These are phyloP conservation scores for Orestias chungarensis DNA, from an alignment of 2,797 vertebrate species.

Conservation along the genomic window DNA sequence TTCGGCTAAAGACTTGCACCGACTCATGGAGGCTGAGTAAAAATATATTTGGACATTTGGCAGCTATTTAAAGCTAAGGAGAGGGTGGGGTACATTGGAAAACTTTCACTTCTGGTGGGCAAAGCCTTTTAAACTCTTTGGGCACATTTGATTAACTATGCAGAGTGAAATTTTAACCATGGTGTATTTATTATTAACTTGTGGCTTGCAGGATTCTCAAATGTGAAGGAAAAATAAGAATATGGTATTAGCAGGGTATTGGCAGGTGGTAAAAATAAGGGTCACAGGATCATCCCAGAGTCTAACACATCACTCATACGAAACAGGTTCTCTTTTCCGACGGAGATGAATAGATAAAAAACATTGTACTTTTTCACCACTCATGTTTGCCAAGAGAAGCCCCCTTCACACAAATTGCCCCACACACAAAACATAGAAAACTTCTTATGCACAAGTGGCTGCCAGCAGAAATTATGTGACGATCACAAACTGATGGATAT, in stretches of 20 bases:
- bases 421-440: slow-evolving; percentile 22
- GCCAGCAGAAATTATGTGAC: slow-evolving; percentile 42
- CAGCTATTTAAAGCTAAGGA: slow-evolving; percentile 57
- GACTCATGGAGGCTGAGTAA: slow-evolving; percentile 59
- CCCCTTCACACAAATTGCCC: slow-evolving; percentile 13
- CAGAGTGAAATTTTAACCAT: slow-evolving; percentile 37
- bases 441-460: slow-evolving; percentile 36
- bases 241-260: too few species aligned
- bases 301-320: slow-evolving; percentile 44
- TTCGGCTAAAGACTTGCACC: slow-evolving; percentile 61
- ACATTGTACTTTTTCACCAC: slow-evolving; percentile 42
- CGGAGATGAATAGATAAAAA: slow-evolving; percentile 46
- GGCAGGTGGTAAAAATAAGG: slow-evolving; percentile 20
- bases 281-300: slow-evolving; percentile 18
- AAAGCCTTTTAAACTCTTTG: slow-evolving; percentile 45
- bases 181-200: slow-evolving; percentile 31
- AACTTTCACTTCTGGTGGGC: slow-evolving; percentile 26
- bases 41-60: slow-evolving; percentile 60
- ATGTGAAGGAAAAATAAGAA: too few species aligned
- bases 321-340: slow-evolving; percentile 45
- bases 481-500: slow-evolving; percentile 50
- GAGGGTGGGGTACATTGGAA: slow-evolving; percentile 4
- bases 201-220: slow-evolving; percentile 20
- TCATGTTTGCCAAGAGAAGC: slow-evolving; percentile 26
- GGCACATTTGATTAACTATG: slow-evolving; percentile 43